Percentiles rank a stretch among this genome's conserved stretches.
Conservation (phyloP, 2,888 invertebrate genomes). For the Loripinus fragilis region DNA sequence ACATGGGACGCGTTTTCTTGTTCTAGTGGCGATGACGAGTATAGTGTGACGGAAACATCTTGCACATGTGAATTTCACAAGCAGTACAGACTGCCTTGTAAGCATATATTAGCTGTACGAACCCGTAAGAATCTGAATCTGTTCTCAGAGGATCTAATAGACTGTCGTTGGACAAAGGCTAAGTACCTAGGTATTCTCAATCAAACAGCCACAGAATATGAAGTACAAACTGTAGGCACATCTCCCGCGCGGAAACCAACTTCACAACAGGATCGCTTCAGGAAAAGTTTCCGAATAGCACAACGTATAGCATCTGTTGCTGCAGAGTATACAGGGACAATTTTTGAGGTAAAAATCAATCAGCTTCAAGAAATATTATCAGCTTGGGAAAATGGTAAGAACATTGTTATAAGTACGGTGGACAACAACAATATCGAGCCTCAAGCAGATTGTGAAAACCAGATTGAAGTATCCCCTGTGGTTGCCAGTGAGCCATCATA, state of each 20-base stretch:
- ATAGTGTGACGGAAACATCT: background rate
- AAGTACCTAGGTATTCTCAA: slow-evolving; percentile 5
- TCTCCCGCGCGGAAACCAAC: background rate
- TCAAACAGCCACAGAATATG: background rate
- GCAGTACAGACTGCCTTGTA: background rate
- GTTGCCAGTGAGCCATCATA: background rate
- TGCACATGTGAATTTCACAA: background rate
- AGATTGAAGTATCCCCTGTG: background rate
- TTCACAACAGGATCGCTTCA: background rate
- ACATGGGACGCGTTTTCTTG: background rate
- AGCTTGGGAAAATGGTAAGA: no score
- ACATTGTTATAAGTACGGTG: background rate
- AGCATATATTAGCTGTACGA: background rate
- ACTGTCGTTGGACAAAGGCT: background rate
- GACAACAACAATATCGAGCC: background rate
- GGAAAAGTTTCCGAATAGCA: background rate
- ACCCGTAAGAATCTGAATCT: background rate
- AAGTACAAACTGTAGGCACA: background rate
- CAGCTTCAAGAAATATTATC: background rate
- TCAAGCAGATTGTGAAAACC: background rate
- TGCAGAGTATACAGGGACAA: background rate
- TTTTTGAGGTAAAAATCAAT: background rate
- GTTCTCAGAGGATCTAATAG: background rate
- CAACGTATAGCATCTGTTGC: background rate
- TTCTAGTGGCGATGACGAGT: background rate